Conservation (phyloP, 2,888 invertebrate species). For the Sicus ferrugineus region DNA sequence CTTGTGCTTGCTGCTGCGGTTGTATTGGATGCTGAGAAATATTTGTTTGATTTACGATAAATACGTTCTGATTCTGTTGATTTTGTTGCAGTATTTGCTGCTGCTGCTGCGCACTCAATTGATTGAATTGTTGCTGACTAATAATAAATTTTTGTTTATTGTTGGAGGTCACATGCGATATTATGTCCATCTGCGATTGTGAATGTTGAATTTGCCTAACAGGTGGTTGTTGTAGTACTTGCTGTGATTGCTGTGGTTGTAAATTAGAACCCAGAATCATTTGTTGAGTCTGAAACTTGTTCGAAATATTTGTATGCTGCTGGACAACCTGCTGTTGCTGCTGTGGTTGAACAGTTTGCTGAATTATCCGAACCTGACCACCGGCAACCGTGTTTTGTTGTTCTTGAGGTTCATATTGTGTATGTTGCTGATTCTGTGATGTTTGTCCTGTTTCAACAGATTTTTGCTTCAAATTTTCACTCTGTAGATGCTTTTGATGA, state of each 20-base stretch:
- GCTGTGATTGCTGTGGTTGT: slow-evolving; percentile 48
- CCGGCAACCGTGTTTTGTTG: slow-evolving; percentile 47
- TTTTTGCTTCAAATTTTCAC: slow-evolving; percentile 46
- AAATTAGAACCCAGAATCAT: slow-evolving; percentile 23
- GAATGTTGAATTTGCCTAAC: too few species aligned
- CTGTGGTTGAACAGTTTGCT: slow-evolving; percentile 44
- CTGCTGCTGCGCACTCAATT: slow-evolving; percentile 70
- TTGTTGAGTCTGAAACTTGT: slow-evolving; percentile 30
- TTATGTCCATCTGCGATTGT: slow-evolving; percentile 48
- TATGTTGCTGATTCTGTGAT: slow-evolving; percentile 49
- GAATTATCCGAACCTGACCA: slow-evolving; percentile 47
- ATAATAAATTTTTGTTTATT: slow-evolving; percentile 65
- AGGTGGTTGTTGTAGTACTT: slow-evolving; percentile 44
- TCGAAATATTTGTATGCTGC: slow-evolving; percentile 47
- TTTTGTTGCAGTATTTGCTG: slow-evolving; percentile 64
- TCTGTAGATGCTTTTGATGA: slow-evolving; percentile 55
- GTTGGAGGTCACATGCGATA: slow-evolving; percentile 41
- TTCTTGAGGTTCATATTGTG: slow-evolving; percentile 41
- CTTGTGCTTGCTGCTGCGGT: slow-evolving; percentile 62
- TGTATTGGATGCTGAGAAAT: slow-evolving; percentile 47
- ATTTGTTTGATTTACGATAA: slow-evolving; percentile 61
- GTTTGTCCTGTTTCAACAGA: slow-evolving; percentile 44
- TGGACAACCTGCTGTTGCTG: slow-evolving; percentile 48
- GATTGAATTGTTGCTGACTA: slow-evolving; percentile 72
- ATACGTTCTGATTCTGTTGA: slow-evolving; percentile 64